Base-by-base conservation (phyloP, 2,113 vertebrate genomes). In the Chaenocephalus aceratus region DNA sequence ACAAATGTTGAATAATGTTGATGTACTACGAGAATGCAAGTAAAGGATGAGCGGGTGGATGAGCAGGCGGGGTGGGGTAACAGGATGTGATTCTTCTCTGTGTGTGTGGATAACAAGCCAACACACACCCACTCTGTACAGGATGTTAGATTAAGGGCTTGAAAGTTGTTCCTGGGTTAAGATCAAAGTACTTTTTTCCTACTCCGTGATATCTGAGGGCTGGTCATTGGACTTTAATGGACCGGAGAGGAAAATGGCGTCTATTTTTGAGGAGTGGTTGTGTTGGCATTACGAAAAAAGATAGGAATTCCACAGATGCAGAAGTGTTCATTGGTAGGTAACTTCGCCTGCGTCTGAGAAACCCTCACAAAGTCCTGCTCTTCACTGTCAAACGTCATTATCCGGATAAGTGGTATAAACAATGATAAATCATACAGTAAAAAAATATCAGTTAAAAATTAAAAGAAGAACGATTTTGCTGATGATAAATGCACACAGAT, bases 31-130 rank as follows among this genome's bases (percentile, higher is more conserved):
- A 84, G 41, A 64, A 18, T 57, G 70, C 23, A 52, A 90, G 90
- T 90, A 86, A 81, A 91, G 82, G 85, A 91, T 82, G 88, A 89
- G 80, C 64, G 45, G 45, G 53, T 59, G 82, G 18, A 64, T 60
- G 74, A 79, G 18, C 5, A 23, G 52, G n/a, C 36, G 62, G 16
- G 23, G 18, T 8, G 36, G 36, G 36, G 36, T 41, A 41, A 41
- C 36, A 41, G 36, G 36, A 41, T 41, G 36, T 8, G 36, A 41
- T 1, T 69, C 7, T 60, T 12, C 5, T 51, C 12, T 30, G 21
- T 10, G 12, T 58, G 23, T 15, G 45, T 58, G 36, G 0, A 34
- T 10, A 70, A 68, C 51, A 11, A 10, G 60, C 59, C 67, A 68
- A 69, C 74, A 72, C 72, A 54, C 44, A 52, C 41, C 54, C 59